These are phyloP conservation scores for Caenorhabditis latens DNA, from an alignment of 1,140 invertebrate genomes.

Conservation along the genomic window DNA sequence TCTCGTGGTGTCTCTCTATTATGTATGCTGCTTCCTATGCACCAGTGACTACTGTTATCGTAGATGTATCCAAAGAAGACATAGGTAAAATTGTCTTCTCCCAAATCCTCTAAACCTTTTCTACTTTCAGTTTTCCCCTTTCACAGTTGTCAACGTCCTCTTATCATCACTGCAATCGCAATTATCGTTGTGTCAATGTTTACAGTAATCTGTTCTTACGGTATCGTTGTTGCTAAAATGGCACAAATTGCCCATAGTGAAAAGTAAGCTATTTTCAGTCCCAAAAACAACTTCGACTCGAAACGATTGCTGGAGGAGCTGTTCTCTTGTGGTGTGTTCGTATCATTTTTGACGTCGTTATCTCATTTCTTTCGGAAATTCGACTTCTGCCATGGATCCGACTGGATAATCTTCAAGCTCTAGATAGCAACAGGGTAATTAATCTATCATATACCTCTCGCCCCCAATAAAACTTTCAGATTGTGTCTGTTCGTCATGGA, in stretches of 20 bases:
- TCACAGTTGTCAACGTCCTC: conserved; percentile 38
- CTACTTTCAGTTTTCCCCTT: conserved; percentile 55
- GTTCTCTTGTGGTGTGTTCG: conserved; percentile 63
- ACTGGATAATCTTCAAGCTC: conserved; percentile 36
- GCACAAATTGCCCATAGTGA: conserved; percentile 52
- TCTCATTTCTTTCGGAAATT: conserved; percentile 52
- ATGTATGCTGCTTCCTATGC: conserved; percentile 51
- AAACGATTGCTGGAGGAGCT: conserved; percentile 60
- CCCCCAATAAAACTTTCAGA: background rate
- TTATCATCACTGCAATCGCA: conserved; percentile 24
- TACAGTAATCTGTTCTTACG: conserved; percentile 43
- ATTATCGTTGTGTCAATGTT: conserved; percentile 51
- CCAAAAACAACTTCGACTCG: conserved; percentile 9
- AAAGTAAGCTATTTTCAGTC: conserved; percentile 36
- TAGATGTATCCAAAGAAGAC: conserved; percentile 34
- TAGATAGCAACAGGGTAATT: conserved; percentile 47
- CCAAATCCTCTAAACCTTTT: too few relatives aligned
- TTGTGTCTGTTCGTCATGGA: conserved; percentile 50
- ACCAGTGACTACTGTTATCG: conserved; percentile 56
- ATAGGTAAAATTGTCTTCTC: background rate
- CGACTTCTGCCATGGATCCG: conserved; percentile 48
- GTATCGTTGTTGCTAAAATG: conserved; percentile 47
- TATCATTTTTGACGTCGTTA: conserved; percentile 64
- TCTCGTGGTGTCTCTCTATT: conserved; percentile 49
- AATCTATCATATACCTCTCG: background rate